Conservation (phyloP, 23 tunicate genomes). For the Oikopleura dioica region DNA sequence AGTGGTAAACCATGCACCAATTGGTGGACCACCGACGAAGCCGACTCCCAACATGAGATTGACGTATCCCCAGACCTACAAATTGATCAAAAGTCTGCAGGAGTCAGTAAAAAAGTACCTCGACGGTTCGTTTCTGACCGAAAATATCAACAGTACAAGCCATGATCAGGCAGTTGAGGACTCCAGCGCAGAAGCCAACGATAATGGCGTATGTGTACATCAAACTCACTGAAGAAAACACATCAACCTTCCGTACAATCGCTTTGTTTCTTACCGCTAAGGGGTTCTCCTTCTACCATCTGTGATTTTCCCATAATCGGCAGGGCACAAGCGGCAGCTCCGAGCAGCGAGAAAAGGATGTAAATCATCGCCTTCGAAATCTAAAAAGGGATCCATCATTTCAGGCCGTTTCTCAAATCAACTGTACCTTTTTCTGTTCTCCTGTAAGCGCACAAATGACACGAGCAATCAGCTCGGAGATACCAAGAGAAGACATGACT, state of each 20-base stretch:
- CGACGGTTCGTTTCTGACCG: slow-evolving; percentile 3
- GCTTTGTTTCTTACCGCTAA: too few relatives aligned
- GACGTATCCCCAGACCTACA: slow-evolving; percentile 7
- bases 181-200: slow-evolving; percentile 9
- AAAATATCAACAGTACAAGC: slow-evolving; percentile 12
- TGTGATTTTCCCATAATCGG: background rate
- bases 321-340: background rate
- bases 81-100: too few relatives aligned
- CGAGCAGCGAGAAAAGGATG: background rate
- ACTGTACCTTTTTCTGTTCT: background rate
- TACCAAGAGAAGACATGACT: background rate
- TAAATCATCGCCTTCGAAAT: background rate
- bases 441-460: background rate
- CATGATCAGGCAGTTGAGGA: slow-evolving; percentile 2
- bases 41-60: slow-evolving; percentile 2
- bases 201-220: background rate
- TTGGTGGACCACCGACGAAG: background rate
- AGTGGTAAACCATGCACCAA: slow-evolving; percentile 11
- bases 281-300: background rate
- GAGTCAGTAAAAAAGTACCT: too few relatives aligned
- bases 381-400: background rate
- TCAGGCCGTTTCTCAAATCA: background rate
- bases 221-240: background rate
- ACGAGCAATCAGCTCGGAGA: background rate
- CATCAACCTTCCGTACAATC: too few relatives aligned